Conservation (phyloP, 2,888 invertebrate species). For the Caenorhabditis doughertyi region DNA sequence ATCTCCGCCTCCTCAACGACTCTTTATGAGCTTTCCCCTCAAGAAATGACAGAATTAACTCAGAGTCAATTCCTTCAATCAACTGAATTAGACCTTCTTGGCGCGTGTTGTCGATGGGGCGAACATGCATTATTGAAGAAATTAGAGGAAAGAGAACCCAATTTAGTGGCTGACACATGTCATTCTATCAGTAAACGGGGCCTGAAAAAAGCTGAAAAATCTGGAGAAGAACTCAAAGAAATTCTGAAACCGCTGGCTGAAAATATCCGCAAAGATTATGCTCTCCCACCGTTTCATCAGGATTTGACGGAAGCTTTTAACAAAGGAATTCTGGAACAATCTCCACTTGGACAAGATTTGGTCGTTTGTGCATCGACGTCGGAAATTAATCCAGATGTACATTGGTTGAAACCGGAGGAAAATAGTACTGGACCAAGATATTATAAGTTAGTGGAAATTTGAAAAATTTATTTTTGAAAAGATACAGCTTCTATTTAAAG, state of each 20-base stretch:
- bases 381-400: slow-evolving; percentile 72
- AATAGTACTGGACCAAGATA: slow-evolving; percentile 88
- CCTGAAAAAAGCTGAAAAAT: slow-evolving; percentile 88
- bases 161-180: slow-evolving; percentile 89
- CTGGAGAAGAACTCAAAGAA: slow-evolving; percentile 86
- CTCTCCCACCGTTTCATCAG: slow-evolving; percentile 88
- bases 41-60: slow-evolving; percentile 41
- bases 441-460: slow-evolving; percentile 88
- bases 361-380: slow-evolving; percentile 53
- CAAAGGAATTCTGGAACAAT: slow-evolving; percentile 64
- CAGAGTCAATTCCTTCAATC: slow-evolving; percentile 61
- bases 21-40: slow-evolving; percentile 47
- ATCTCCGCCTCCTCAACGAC: slow-evolving; percentile 37
- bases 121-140: slow-evolving; percentile 90
- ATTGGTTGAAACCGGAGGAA: slow-evolving; percentile 68
- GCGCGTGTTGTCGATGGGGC: slow-evolving; percentile 92
- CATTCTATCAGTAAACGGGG: slow-evolving; percentile 93
- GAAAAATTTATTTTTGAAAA: too few relatives aligned
- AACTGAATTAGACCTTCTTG: slow-evolving; percentile 89
- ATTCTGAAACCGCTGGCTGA: slow-evolving; percentile 83
- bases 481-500: too few relatives aligned
- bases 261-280: slow-evolving; percentile 91
- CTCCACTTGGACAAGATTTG: slow-evolving; percentile 64
- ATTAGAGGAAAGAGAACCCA: slow-evolving; percentile 86
- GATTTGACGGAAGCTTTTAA: slow-evolving; percentile 64